Evolutionary conservation across 2,888 invertebrate species (phyloP).

Genomic region (Eudasyphora cyanicolor): DNA sequence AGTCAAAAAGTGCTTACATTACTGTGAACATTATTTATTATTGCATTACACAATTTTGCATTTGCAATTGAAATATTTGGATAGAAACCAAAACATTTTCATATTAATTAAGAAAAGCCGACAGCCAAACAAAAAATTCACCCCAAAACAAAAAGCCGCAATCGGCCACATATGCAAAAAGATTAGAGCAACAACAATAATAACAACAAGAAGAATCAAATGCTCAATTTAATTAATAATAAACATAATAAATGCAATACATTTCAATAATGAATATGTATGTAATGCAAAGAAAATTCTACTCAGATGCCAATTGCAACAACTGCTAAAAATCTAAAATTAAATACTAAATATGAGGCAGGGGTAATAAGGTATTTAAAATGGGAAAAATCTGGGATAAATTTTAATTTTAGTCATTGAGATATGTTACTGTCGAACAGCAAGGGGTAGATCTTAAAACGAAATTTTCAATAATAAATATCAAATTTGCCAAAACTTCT

Average conservation of each 20-base stretch:
- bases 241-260: neutral
- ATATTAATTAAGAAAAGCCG: slow-evolving; percentile 15
- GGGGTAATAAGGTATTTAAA: too few relatives aligned
- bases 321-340: neutral
- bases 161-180: neutral
- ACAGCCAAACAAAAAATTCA: slow-evolving; percentile 4
- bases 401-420: too few relatives aligned
- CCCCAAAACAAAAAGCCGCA: neutral
- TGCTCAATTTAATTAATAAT: slow-evolving; percentile 7
- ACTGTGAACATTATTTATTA: neutral
- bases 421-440: too few relatives aligned
- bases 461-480: too few relatives aligned
- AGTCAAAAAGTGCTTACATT: neutral
- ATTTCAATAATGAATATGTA: neutral
- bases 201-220: neutral
- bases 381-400: too few relatives aligned
- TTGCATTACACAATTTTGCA: neutral
- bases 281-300: neutral
- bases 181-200: neutral
- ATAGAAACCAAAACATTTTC: slow-evolving; percentile 13
- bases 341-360: too few relatives aligned
- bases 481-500: too few relatives aligned
- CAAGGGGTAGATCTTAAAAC: too few relatives aligned
- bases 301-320: neutral
- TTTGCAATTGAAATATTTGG: slow-evolving; percentile 19